Base-by-base conservation (phyloP, 1,140 invertebrate species). In the Aphelenchoides besseyi region DNA sequence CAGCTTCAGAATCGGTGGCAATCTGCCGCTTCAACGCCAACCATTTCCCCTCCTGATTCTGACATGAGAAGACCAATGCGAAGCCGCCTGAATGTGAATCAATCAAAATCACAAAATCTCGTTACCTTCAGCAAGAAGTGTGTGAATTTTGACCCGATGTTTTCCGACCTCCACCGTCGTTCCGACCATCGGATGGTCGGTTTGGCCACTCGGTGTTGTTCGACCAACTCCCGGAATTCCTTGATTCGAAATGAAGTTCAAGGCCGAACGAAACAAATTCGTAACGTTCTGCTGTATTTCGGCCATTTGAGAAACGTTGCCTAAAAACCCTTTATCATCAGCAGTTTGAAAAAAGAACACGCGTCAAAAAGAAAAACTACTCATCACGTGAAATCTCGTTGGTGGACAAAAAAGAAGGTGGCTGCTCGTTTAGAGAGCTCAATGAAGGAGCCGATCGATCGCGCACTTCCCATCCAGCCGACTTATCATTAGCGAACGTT, bases 61-160 rank as follows among this genome's bases (percentile, higher is more conserved):
- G 74, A 12, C 68, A 76, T 29, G 78, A 52, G 41, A 84, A 84
- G 35, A 82, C 82, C 23, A 84, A 48, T 16, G 82, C 81, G 62
- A 74, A 82, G 2, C 81, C 81, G 3, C 80, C 80, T 74, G 41
- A 66, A 78, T 80, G 29, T 33, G 3, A 71, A 35, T 23, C 55
- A 16, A 78, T 68, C 16, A 16, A 66, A 71, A 30, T 16, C 37
- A 69, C 73, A 26, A n/a, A 80, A n/a, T n/a, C n/a, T n/a, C n/a
- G n/a, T n/a, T n/a, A n/a, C 78, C 77, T 72, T 82, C 79, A 5
- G 80, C 80, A 23, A 82, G 37, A 16, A 82, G 64, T 2, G 73
- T 68, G 0, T 73, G 62, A 36, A 83, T 61, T 9, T 37, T 57
- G 18, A 79, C 55, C 33, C 37, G 64, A 26, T 62, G 36, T 29